Evolutionary conservation across 1,140 invertebrate species (phyloP).

Genomic region (Leguminivora glycinivorella): DNA sequence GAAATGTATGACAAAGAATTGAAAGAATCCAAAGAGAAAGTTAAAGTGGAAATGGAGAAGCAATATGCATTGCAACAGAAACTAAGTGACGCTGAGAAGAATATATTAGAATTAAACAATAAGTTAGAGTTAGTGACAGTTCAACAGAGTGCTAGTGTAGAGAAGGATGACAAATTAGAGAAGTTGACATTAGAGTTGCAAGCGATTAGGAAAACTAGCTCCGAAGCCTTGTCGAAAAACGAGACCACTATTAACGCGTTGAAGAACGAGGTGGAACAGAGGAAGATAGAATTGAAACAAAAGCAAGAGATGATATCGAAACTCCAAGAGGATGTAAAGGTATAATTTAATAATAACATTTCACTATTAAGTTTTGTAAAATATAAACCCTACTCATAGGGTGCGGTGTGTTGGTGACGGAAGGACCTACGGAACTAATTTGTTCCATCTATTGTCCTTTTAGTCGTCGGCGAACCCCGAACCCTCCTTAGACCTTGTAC

Average conservation of each 20-base stretch:
- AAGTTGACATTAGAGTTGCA: constrained; percentile 70
- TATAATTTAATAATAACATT: constrained; percentile 37
- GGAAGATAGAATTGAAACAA: constrained; percentile 64
- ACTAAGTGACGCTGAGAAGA: constrained; percentile 63
- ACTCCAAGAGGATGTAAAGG: constrained; percentile 70
- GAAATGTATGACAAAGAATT: constrained; percentile 68
- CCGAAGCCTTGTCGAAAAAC: constrained; percentile 51
- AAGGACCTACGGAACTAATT: no score
- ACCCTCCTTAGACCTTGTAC: no score
- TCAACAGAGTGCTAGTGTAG: constrained; percentile 60
- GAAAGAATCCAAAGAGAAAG: constrained; percentile 72
- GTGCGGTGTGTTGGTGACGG: no score
- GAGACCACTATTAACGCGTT: constrained; percentile 64
- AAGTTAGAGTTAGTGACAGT: constrained; percentile 67
- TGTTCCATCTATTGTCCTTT: no score
- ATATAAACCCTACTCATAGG: no score
- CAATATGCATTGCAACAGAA: constrained; percentile 69
- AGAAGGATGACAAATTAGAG: constrained; percentile 69
- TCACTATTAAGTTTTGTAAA: no score
- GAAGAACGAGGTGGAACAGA: constrained; percentile 62
- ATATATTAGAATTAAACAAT: constrained; percentile 63
- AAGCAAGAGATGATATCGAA: constrained; percentile 62
- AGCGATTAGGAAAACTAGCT: constrained; percentile 53
- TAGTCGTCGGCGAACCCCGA: no score
- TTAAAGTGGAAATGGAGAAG: constrained; percentile 71